Percentiles rank a stretch among this genome's conserved stretches.
Conservation (phyloP, 2,113 vertebrate genomes). For the Ranitomeya variabilis region DNA sequence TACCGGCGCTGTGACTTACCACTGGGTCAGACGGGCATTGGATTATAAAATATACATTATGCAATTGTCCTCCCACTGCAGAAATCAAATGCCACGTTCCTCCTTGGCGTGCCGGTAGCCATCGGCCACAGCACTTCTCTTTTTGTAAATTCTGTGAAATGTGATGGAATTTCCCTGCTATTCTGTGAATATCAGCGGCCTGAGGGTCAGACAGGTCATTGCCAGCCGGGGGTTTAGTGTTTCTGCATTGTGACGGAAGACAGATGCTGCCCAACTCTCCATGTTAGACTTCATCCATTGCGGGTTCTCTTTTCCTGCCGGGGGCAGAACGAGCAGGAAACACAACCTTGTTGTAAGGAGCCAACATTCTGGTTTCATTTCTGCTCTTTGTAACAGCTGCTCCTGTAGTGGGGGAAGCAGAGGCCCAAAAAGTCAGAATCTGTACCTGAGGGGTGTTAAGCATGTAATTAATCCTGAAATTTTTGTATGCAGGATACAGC, state of each 20-base stretch:
- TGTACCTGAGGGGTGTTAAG: no score
- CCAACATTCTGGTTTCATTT: conserved; percentile 58
- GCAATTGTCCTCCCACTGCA: neutral
- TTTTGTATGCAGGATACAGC: no score
- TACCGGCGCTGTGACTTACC: no score
- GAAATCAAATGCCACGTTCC: neutral
- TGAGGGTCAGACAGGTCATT: neutral
- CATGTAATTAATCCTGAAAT: no score
- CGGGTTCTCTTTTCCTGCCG: conserved; percentile 60
- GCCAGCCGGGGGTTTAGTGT: neutral
- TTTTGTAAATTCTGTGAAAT: neutral
- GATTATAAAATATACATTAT: neutral
- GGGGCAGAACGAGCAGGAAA: conserved; percentile 62
- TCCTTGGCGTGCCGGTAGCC: neutral
- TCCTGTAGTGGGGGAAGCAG: neutral
- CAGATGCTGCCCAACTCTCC: no score
- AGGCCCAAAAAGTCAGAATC: no score
- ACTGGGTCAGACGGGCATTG: no score
- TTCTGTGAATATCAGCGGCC: neutral
- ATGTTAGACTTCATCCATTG: neutral
- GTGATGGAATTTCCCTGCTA: neutral
- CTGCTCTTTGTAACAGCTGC: neutral
- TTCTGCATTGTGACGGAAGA: no score
- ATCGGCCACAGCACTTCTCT: neutral
- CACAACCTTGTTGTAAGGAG: conserved; percentile 58